Conservation (phyloP, 2,888 invertebrate species). For the Andrena dorsata region DNA sequence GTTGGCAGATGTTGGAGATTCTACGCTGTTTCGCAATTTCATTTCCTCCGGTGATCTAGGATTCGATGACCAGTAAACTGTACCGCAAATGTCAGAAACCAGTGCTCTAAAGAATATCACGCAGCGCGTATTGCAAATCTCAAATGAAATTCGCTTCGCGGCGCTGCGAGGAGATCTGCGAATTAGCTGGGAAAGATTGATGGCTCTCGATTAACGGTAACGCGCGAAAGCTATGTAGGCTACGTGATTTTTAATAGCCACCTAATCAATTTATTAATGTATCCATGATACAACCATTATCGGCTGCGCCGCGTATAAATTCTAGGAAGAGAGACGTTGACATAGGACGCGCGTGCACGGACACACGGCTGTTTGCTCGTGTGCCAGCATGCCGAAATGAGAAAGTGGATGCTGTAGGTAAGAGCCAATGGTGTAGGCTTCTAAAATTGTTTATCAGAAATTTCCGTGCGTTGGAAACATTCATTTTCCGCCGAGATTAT, state of each 20-base stretch:
- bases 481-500: not conserved
- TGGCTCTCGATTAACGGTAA: not conserved
- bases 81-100: not conserved
- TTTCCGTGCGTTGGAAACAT: not conserved
- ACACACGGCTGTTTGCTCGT: not conserved
- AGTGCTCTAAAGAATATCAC: not conserved
- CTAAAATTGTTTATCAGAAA: conserved; percentile 22
- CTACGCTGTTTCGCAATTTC: not conserved
- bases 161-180: not conserved
- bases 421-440: conserved; percentile 70
- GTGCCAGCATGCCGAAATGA: conserved; percentile 54
- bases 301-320: not conserved
- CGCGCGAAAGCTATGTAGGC: not conserved
- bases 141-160: not conserved
- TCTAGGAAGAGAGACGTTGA: not conserved
- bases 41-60: not conserved
- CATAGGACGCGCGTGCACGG: not conserved
- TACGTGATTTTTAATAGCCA: not conserved
- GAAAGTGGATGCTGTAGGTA: conserved; percentile 73
- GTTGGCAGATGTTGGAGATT: not conserved
- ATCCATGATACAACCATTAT: not conserved
- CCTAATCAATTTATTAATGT: not conserved
- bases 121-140: not conserved
- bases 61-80: not conserved
- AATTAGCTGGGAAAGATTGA: conserved; percentile 1